phyloP scores from a whole-genome alignment of 1,140 invertebrate genomes.

The Melipona quadrifasciata region DNA sequence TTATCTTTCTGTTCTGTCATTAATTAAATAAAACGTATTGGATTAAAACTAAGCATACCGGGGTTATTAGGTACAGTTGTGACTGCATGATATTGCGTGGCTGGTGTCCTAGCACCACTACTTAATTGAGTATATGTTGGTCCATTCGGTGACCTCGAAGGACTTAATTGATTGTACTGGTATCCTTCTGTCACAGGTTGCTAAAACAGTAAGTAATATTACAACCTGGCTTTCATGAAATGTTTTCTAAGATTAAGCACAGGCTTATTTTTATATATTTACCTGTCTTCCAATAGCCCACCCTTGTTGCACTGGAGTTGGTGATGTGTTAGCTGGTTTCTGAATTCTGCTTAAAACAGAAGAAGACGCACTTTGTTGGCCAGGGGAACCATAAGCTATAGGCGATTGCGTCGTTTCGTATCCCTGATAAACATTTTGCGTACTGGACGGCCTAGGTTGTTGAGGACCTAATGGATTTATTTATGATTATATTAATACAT shows the following conservation, averaged over 20 bases:
- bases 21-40: neutral
- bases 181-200: conserved; percentile 85
- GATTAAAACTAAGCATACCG: conserved; percentile 68
- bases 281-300: conserved; percentile 82
- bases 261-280: neutral
- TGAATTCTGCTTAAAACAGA: conserved; percentile 85
- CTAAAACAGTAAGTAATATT: conserved; percentile 44
- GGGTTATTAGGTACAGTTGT: conserved; percentile 83
- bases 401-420: conserved; percentile 88
- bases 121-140: conserved; percentile 93
- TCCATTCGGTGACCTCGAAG: conserved; percentile 89
- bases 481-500: neutral
- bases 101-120: conserved; percentile 83
- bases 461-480: conserved; percentile 75
- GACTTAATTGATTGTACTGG: conserved; percentile 91
- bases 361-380: conserved; percentile 79
- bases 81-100: conserved; percentile 82
- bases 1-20: neutral
- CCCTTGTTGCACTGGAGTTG: conserved; percentile 85
- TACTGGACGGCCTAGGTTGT: conserved; percentile 84
- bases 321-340: conserved; percentile 86
- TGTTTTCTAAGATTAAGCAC: neutral
- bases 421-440: conserved; percentile 86
- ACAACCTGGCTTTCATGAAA: neutral
- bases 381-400: conserved; percentile 85